Percentiles rank a stretch among this genome's conserved stretches.
Evolutionary conservation across 2,113 vertebrate species (phyloP).

Genomic region (Microtus ochrogaster): DNA sequence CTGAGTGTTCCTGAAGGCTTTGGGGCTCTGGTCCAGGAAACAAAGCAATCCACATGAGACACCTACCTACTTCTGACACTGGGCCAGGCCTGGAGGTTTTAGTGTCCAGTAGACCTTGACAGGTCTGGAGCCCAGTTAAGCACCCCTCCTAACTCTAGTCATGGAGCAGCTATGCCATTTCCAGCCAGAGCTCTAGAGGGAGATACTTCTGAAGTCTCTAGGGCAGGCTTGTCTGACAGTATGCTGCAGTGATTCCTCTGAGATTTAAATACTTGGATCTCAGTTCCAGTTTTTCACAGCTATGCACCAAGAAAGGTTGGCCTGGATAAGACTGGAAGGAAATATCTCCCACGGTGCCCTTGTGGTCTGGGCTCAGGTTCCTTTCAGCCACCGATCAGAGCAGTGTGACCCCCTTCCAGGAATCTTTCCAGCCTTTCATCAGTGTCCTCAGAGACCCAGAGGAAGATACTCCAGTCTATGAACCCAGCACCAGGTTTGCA

Average conservation of each 20-base stretch:
- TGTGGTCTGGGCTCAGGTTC: background rate
- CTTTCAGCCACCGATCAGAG: background rate
- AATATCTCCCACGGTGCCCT: background rate
- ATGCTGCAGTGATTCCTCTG: background rate
- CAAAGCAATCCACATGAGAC: background rate
- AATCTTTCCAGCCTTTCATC: background rate
- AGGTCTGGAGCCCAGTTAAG: background rate
- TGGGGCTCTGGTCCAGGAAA: background rate
- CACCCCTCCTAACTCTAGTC: background rate
- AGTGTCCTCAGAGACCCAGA: background rate
- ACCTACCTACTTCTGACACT: background rate
- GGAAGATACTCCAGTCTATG: background rate
- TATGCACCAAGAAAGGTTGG: background rate
- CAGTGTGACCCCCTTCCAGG: too few species aligned
- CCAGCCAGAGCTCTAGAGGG: too few species aligned
- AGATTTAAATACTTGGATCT: background rate
- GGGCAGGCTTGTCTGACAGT: background rate
- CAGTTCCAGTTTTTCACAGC: background rate
- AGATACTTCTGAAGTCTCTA: background rate
- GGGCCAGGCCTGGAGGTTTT: background rate
- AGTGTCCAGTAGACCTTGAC: background rate
- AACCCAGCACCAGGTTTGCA: background rate
- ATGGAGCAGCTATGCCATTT: background rate
- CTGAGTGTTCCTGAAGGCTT: background rate
- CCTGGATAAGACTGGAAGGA: background rate